Evolutionary conservation across 2,797 vertebrate genomes (phyloP).

Genomic region (Arctocebus calabarensis): DNA sequence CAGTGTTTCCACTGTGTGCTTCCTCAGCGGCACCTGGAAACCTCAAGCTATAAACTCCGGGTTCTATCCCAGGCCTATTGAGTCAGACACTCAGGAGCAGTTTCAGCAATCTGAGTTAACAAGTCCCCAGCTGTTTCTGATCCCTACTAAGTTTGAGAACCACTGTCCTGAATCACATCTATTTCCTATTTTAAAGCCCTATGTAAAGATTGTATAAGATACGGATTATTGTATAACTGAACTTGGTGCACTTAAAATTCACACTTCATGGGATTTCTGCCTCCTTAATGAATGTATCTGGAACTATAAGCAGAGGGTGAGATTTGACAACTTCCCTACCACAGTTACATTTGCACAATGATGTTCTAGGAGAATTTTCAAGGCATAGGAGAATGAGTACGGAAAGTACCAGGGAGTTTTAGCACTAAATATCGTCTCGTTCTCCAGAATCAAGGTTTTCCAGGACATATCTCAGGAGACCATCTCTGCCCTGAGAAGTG

Average conservation of each 20-base stretch:
- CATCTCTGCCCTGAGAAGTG: background rate
- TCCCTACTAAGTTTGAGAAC: background rate
- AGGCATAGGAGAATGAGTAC: background rate
- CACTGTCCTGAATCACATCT: background rate
- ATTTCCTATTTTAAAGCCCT: background rate
- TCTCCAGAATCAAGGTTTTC: background rate
- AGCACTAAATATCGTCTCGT: background rate
- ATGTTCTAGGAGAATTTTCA: background rate
- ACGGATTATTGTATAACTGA: background rate
- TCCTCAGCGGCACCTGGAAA: background rate
- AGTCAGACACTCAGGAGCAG: background rate
- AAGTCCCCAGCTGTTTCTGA: background rate
- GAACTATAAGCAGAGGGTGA: background rate
- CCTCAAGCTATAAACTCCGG: background rate
- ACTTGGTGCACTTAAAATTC: background rate
- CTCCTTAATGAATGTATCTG: background rate
- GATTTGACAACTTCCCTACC: background rate
- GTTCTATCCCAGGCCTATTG: too few species aligned
- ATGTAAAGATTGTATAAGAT: background rate
- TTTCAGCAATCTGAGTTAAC: background rate
- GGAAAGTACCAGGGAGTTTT: background rate
- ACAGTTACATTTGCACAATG: background rate
- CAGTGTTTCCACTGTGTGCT: background rate
- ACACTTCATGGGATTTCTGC: background rate
- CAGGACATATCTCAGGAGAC: background rate